Conservation (phyloP, 2,888 invertebrate genomes). For the Pheosia gnoma region DNA sequence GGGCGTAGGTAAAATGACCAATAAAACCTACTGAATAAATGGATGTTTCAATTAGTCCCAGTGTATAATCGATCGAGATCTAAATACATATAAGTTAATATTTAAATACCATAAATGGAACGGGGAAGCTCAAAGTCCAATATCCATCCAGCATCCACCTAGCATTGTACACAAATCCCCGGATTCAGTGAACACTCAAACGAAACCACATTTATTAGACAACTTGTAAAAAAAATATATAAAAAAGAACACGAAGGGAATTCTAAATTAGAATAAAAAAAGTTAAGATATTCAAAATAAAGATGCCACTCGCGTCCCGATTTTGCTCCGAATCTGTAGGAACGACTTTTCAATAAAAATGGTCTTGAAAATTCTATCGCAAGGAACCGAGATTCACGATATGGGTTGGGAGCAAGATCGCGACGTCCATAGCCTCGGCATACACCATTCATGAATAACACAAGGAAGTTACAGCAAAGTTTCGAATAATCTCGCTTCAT, state of each 20-base stretch:
- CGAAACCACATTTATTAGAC: background rate
- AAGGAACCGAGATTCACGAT: background rate
- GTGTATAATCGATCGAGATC: background rate
- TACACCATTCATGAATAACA: background rate
- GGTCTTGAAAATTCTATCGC: no score
- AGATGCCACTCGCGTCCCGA: background rate
- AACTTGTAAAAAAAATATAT: background rate
- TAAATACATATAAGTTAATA: background rate
- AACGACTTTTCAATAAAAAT: no score
- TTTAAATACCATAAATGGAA: background rate
- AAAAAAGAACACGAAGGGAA: slow-evolving; percentile 2
- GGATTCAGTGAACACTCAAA: background rate
- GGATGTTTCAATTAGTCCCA: background rate
- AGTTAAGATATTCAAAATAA: background rate
- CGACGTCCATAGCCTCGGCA: background rate
- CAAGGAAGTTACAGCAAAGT: background rate
- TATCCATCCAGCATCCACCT: background rate
- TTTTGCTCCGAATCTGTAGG: background rate
- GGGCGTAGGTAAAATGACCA: slow-evolving; percentile 44
- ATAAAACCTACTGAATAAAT: background rate
- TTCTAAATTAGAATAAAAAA: background rate
- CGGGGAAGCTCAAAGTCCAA: background rate
- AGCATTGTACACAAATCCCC: background rate
- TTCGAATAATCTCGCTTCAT: background rate
- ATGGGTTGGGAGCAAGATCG: background rate